Percentiles rank a stretch among this genome's conserved stretches.
phyloP scores from a whole-genome alignment of 2,113 vertebrate species.

The Genyomyrus donnyi region DNA sequence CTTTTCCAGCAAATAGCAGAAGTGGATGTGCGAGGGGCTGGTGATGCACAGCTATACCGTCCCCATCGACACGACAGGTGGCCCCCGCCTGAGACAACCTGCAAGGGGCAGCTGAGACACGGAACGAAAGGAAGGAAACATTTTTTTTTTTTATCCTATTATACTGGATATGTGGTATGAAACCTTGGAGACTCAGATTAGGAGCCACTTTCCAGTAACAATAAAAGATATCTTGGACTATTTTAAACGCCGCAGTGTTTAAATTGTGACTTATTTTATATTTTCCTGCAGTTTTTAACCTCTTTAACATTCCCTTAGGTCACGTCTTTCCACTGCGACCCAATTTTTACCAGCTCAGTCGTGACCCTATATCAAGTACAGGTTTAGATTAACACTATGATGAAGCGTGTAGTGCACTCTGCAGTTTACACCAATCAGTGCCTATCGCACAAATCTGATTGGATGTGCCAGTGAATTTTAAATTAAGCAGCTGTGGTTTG shows the following conservation, averaged over 20 bases:
- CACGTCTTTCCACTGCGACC: not conserved
- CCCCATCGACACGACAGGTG: not conserved
- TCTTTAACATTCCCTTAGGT: not conserved
- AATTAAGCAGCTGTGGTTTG: no score
- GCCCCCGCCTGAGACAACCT: not conserved
- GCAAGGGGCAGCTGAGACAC: not conserved
- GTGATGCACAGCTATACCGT: not conserved
- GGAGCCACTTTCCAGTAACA: not conserved
- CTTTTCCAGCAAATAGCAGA: slow-evolving; percentile 40
- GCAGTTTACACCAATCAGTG: no score
- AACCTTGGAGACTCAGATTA: not conserved
- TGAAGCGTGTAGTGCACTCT: no score
- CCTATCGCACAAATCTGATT: no score
- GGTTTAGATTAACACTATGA: not conserved
- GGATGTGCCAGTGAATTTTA: no score
- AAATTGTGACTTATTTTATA: not conserved
- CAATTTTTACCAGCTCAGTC: no score
- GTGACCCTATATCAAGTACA: no score
- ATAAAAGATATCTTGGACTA: not conserved
- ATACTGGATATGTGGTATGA: not conserved
- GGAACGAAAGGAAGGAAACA: not conserved
- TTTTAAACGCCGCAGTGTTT: not conserved
- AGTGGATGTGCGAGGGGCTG: slow-evolving; percentile 47
- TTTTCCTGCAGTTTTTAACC: not conserved
- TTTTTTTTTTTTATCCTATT: not conserved